Conservation (phyloP, 2,113 vertebrate genomes). For the Apteryx mantelli region DNA sequence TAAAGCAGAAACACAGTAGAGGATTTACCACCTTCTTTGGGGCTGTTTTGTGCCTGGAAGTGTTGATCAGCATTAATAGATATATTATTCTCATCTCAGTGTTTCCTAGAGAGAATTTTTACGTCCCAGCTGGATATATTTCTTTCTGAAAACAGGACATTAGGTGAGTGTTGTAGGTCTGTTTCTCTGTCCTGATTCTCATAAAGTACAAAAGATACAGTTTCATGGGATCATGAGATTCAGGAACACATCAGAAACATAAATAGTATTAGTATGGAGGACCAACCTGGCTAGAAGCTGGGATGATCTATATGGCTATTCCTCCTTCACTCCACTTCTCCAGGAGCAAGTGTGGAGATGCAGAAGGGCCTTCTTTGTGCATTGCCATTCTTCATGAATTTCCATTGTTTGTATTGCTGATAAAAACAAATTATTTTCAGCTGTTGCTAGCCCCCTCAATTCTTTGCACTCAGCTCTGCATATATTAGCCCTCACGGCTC, state of each 20-base stretch:
- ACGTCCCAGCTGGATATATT: neutral
- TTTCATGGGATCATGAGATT: neutral
- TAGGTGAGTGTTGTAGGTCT: neutral
- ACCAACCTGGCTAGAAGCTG: neutral
- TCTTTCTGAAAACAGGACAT: neutral
- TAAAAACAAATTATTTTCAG: neutral
- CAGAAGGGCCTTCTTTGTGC: neutral
- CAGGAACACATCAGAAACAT: neutral
- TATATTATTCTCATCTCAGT: neutral
- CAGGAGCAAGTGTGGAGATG: neutral
- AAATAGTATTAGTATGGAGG: accelerated
- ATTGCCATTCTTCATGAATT: neutral
- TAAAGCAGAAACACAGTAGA: neutral
- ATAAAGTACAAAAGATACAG: neutral
- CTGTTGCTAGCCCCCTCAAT: neutral
- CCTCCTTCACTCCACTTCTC: neutral
- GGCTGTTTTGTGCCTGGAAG: neutral
- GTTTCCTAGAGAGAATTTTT: neutral
- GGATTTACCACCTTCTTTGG: neutral
- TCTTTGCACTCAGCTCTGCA: neutral
- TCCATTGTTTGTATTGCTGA: neutral
- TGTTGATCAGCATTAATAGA: neutral
- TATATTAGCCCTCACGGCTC: neutral
- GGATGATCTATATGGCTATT: accelerated
- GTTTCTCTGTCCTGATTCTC: neutral